Conservation (phyloP, 2,113 vertebrate species). For the Callorhinus ursinus region DNA sequence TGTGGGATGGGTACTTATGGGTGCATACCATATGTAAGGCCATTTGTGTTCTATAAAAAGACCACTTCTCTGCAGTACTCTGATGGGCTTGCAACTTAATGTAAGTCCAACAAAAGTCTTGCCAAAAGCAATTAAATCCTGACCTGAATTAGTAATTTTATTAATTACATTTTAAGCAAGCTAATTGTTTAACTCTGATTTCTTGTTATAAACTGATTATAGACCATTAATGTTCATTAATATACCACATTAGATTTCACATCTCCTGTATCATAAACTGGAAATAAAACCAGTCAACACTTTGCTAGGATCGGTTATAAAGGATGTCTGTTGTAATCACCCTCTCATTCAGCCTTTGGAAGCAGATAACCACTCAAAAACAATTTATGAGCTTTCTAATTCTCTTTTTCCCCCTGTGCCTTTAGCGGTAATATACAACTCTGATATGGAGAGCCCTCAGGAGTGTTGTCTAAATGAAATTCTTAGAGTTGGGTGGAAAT, state of each 20-base stretch:
- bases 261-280: conserved; percentile 23
- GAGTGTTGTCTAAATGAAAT: conserved; percentile 33
- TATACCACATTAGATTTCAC: conserved; percentile 57
- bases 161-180: conserved; percentile 69
- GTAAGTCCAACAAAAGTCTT: conserved; percentile 32
- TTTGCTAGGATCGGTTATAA: background rate
- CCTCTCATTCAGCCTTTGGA: background rate
- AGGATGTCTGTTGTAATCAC: background rate
- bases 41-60: background rate
- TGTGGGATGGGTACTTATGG: background rate
- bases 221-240: conserved; percentile 59
- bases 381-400: conserved; percentile 53
- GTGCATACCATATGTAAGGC: background rate
- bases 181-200: conserved; percentile 52
- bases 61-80: background rate
- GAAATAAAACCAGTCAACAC: conserved; percentile 20
- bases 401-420: background rate
- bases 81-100: background rate
- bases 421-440: conserved; percentile 1
- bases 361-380: background rate
- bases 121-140: conserved; percentile 62
- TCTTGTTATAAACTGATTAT: conserved; percentile 61
- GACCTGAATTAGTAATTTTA: conserved; percentile 63
- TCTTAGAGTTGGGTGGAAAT: conserved; percentile 2
- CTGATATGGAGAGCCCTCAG: background rate